Evolutionary conservation across 2,113 vertebrate species (phyloP), one percentile per base, ranked within the genome.

Genomic region (Callospermophilus lateralis): DNA sequence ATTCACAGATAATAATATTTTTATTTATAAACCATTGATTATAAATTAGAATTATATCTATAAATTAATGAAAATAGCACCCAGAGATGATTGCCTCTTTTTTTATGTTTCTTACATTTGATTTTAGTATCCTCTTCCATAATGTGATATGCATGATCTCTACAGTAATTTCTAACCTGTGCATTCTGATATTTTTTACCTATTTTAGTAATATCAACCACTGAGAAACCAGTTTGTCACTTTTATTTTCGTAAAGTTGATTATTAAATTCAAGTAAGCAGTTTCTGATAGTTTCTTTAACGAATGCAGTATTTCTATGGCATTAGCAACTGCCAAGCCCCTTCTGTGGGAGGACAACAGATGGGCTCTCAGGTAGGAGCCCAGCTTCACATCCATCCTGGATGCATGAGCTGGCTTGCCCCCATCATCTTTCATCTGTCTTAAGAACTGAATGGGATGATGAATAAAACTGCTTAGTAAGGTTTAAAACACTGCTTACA

Each of bases 261-360:
- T 88, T 85, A 84, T 93, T 91, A 89, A 95, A 95, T 72, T 17
- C 74, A n/a, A 95, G 15, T 39, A 48, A 93, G 61, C 11, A 45
- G 26, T 45, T 53, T 89, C 55, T 90, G 37, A 34, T 89, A n/a
- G n/a, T n/a, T n/a, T n/a, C n/a, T n/a, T n/a, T n/a, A n/a, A n/a
- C n/a, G n/a, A n/a, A n/a, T n/a, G n/a, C n/a, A n/a, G n/a, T n/a
- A n/a, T n/a, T n/a, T n/a, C n/a, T n/a, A n/a, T n/a, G 20, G 12
- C 42, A 37, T 89, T 81, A 55, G 22, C n/a, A 92, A 4, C 30
- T 48, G 32, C 53, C 51, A 53, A 4, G 1, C 13, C 2, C 32
- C 28, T 88, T 78, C 37, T 48, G 22, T 11, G 48, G 8, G 70
- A 84, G 42, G 37, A 88, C 28, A 55, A 4, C 83, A 93, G 97